These are phyloP conservation scores for Xiphias gladius DNA, from an alignment of 2,113 vertebrate genomes.

Conservation along the genomic window DNA sequence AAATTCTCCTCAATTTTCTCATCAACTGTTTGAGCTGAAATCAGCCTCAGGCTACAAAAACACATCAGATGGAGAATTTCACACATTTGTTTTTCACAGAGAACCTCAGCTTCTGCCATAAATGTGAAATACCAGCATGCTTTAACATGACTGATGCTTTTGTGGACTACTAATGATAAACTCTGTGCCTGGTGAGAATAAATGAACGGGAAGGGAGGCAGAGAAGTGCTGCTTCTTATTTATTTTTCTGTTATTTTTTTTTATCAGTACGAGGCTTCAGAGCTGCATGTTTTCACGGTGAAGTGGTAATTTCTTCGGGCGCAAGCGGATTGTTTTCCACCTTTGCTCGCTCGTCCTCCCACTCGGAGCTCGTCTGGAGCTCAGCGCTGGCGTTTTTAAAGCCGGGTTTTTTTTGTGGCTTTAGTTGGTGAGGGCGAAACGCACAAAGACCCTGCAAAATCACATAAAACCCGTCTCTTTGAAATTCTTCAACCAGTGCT, in stretches of 20 bases:
- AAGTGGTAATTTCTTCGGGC: constrained; percentile 60
- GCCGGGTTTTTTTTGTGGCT: constrained; percentile 65
- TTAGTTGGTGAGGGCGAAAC: constrained; percentile 50
- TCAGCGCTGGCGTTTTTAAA: constrained; percentile 50
- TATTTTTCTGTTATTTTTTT: constrained; percentile 30
- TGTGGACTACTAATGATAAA: constrained; percentile 55
- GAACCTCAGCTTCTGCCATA: constrained; percentile 36
- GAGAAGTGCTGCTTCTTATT: constrained; percentile 48
- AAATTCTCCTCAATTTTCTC: constrained; percentile 42
- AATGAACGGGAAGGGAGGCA: constrained; percentile 40
- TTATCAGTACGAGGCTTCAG: constrained; percentile 43
- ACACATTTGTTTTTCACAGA: constrained; percentile 36
- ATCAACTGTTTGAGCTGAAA: constrained; percentile 50
- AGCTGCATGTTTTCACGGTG: constrained; percentile 60
- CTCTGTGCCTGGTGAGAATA: constrained; percentile 51
- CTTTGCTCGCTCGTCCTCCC: constrained; percentile 67
- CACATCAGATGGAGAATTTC: constrained; percentile 60
- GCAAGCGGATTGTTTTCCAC: constrained; percentile 65
- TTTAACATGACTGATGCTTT: constrained; percentile 58
- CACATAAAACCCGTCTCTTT: constrained; percentile 37
- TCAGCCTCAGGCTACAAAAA: constrained; percentile 51
- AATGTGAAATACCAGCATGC: constrained; percentile 34
- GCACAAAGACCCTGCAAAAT: constrained; percentile 63
- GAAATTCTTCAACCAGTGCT: constrained; percentile 34
- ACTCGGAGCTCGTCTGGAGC: constrained; percentile 57